phyloP scores from a whole-genome alignment of 92 coral and sea anemone species.

The Zoanthus gigantus region DNA sequence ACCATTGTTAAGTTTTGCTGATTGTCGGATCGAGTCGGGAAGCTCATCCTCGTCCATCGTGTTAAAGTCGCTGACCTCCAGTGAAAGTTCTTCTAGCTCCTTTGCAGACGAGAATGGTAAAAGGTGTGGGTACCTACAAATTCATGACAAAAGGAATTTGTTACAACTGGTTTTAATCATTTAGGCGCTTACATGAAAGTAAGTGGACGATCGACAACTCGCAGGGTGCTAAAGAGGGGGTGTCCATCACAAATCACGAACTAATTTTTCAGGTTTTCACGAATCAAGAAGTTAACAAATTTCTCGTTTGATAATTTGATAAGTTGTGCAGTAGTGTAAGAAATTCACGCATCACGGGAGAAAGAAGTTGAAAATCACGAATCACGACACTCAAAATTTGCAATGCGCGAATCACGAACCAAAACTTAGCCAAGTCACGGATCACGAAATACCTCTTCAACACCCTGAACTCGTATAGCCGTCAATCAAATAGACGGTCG shows the following conservation, averaged over 20 bases:
- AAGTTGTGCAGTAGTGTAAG: no score
- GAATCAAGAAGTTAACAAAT: no score
- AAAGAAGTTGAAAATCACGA: no score
- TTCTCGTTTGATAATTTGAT: no score
- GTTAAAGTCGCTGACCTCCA: background rate
- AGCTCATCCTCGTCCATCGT: slow-evolving; percentile 3
- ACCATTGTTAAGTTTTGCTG: background rate
- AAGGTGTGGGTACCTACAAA: background rate
- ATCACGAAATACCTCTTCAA: no score
- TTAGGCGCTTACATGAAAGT: slow-evolving; percentile 1
- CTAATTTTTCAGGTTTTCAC: background rate
- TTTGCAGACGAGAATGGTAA: background rate
- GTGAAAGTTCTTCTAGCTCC: slow-evolving; percentile 5
- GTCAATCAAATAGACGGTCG: no score
- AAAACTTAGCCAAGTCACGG: no score
- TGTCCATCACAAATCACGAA: slow-evolving; percentile 3
- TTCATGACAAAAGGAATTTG: background rate
- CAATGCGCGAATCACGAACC: no score
- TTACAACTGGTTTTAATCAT: background rate
- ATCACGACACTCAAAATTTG: no score
- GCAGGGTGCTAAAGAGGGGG: background rate
- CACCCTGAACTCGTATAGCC: no score
- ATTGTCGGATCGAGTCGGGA: background rate
- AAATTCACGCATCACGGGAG: no score
- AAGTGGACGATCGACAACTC: background rate